Conservation (phyloP, 1,140 invertebrate species). For the Zaprionus inermis region DNA sequence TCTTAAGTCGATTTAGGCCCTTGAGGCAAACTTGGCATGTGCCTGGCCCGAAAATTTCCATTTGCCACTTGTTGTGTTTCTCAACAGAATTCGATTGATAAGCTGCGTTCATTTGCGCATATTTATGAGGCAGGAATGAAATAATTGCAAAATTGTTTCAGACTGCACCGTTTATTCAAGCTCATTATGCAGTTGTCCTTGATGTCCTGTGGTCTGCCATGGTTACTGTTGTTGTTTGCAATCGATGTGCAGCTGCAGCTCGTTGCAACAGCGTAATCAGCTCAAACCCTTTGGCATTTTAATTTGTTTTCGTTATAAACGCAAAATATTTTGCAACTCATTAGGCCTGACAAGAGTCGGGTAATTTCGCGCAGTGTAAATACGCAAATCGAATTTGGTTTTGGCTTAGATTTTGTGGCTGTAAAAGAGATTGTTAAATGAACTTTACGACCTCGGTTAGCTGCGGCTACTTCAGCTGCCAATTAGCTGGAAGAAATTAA, state of each 20-base stretch:
- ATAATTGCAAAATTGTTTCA: slow-evolving; percentile 16
- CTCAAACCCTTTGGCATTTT: slow-evolving; percentile 26
- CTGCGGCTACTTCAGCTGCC: slow-evolving; percentile 3
- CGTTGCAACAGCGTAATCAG: slow-evolving; percentile 24
- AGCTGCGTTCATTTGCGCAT: slow-evolving; percentile 18
- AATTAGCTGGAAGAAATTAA: slow-evolving; percentile 50
- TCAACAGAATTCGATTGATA: slow-evolving; percentile 18
- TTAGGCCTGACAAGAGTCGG: background rate
- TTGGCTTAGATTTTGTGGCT: background rate
- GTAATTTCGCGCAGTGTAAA: background rate
- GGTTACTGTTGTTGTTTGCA: slow-evolving; percentile 2
- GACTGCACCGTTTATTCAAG: slow-evolving; percentile 12
- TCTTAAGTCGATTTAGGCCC: slow-evolving; percentile 1
- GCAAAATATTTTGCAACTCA: background rate
- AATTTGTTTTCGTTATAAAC: no score
- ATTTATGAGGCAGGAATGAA: slow-evolving; percentile 35
- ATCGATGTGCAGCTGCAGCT: slow-evolving; percentile 30
- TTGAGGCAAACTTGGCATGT: background rate
- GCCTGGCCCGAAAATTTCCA: slow-evolving; percentile 4
- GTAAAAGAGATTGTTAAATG: background rate
- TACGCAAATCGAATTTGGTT: background rate
- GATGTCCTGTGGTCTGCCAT: background rate
- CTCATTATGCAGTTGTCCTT: slow-evolving; percentile 5
- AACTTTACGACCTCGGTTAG: slow-evolving; percentile 16
- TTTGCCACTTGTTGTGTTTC: slow-evolving; percentile 29